Evolutionary conservation across 2,888 invertebrate species (phyloP).

Genomic region (Tanypteryx hageni): DNA sequence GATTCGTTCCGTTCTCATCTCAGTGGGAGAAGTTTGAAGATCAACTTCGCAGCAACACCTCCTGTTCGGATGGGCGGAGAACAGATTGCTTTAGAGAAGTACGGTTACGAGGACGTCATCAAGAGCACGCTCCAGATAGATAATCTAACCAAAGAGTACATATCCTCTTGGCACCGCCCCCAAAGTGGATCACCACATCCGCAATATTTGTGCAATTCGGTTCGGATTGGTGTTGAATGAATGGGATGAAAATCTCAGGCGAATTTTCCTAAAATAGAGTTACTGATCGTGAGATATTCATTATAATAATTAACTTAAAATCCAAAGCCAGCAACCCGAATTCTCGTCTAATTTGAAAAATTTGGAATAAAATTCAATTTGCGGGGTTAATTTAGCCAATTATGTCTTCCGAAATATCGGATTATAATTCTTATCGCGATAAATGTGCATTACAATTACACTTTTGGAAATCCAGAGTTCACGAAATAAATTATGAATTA

Average conservation of each 20-base stretch:
- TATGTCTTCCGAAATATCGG: no score
- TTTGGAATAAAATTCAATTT: no score
- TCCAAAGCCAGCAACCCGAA: no score
- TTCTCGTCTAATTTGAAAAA: background rate
- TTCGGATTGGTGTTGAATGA: background rate
- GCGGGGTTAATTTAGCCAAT: no score
- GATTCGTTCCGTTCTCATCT: background rate
- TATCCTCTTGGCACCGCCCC: constrained; percentile 25
- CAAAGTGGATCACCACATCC: background rate
- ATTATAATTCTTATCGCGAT: no score
- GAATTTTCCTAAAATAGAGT: background rate
- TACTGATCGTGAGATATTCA: background rate
- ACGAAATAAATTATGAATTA: no score
- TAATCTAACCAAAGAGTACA: constrained; percentile 12
- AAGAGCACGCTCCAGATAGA: background rate
- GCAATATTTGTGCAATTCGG: background rate
- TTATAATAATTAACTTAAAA: no score
- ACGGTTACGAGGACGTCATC: background rate
- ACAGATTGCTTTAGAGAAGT: constrained; percentile 1
- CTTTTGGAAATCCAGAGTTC: no score
- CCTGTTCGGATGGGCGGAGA: background rate
- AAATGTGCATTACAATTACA: no score
- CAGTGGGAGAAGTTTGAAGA: background rate
- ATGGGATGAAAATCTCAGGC: background rate
- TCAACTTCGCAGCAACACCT: background rate